A percentile compares a stretch with the other conserved stretches of the same genome.
These are phyloP conservation scores for Tenthredo mesomela DNA, from an alignment of 2,888 invertebrate species.

Conservation along the genomic window DNA sequence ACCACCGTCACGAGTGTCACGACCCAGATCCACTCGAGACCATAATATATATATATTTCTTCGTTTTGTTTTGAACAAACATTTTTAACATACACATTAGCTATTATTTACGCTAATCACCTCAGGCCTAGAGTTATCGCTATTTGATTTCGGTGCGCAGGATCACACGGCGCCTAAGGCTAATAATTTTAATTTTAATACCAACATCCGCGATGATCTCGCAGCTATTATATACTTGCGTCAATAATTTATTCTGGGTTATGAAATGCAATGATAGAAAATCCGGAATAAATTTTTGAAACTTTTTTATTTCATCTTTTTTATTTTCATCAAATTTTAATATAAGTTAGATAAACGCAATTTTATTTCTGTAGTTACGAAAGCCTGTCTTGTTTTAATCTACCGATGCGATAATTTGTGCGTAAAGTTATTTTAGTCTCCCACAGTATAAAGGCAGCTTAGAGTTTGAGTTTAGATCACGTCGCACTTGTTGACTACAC, in stretches of 20 bases:
- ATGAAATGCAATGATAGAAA: neutral
- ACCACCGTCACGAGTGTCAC: neutral
- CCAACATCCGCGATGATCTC: neutral
- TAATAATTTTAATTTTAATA: neutral
- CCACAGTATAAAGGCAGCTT: neutral
- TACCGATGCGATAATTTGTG: neutral
- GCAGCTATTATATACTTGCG: neutral
- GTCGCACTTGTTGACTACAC: slow-evolving; percentile 50
- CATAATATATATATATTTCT: slow-evolving; percentile 32
- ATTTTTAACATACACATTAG: slow-evolving; percentile 63
- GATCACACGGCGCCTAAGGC: neutral
- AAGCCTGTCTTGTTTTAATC: neutral
- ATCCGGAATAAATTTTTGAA: neutral
- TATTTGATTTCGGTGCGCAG: slow-evolving; percentile 20
- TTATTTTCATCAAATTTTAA: neutral
- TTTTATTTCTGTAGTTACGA: neutral
- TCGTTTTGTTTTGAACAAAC: slow-evolving; percentile 59
- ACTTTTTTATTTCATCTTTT: neutral
- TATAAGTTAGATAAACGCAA: neutral
- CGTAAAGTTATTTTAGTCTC: neutral
- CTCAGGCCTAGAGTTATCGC: neutral
- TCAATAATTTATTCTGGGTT: neutral
- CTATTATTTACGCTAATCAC: neutral
- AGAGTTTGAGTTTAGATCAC: slow-evolving; percentile 37
- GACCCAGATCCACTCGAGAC: slow-evolving; percentile 41